phyloP scores from a whole-genome alignment of 2,888 invertebrate genomes.

The Macrophya alboannulata region DNA sequence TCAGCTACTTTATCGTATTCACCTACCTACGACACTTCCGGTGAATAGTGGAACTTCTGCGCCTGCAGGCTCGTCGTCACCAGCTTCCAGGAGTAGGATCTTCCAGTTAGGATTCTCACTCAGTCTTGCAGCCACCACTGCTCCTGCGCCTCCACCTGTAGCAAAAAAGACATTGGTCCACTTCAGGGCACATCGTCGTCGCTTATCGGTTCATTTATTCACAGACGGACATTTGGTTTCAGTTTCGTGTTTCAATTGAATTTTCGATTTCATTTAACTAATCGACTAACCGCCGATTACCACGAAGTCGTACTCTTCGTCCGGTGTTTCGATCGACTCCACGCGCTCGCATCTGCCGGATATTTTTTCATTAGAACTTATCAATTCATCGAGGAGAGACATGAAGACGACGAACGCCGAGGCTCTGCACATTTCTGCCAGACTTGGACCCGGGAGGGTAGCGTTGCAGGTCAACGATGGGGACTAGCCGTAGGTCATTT shows the following conservation, averaged over 20 bases:
- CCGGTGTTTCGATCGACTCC: constrained; percentile 41
- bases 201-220: background rate
- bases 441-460: constrained; percentile 81
- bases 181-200: background rate
- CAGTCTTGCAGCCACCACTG: constrained; percentile 82
- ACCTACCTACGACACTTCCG: background rate
- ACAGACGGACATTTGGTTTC: background rate
- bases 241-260: background rate
- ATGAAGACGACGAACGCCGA: constrained; percentile 66
- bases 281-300: background rate
- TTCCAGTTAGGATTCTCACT: constrained; percentile 81
- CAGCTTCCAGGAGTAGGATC: background rate
- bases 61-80: constrained; percentile 85
- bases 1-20: constrained; percentile 80
- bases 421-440: constrained; percentile 82
- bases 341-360: constrained; percentile 81
- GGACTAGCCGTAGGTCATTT: background rate
- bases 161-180: background rate
- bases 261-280: background rate
- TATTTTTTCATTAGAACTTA: constrained; percentile 3
- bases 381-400: background rate
- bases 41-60: constrained; percentile 86
- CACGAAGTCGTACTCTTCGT: background rate
- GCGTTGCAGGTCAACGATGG: background rate
- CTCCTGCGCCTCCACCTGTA: background rate